Percentiles rank a stretch among this genome's conserved stretches.
phyloP scores from a whole-genome alignment of 2,888 invertebrate species.

The Sarcophaga variegata region DNA sequence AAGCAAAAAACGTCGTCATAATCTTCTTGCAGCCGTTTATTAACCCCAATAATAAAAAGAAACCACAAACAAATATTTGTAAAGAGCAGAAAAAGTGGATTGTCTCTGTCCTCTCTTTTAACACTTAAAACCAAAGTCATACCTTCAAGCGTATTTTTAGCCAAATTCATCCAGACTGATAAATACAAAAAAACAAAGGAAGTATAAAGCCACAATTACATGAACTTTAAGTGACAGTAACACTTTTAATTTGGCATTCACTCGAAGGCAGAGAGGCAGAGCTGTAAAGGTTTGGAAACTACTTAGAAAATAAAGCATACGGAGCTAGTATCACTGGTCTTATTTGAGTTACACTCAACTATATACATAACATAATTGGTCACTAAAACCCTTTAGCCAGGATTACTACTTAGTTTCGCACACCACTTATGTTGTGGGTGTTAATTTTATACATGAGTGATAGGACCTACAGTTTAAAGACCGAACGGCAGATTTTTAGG shows the following conservation, averaged over 20 bases:
- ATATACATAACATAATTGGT: too few relatives aligned
- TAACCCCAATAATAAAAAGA: constrained; percentile 37
- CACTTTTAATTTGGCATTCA: constrained; percentile 21
- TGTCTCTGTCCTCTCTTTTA: background rate
- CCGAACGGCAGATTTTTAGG: too few relatives aligned
- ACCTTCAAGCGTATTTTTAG: constrained; percentile 17
- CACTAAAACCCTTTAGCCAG: too few relatives aligned
- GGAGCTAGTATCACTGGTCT: too few relatives aligned
- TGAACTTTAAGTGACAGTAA: constrained; percentile 15
- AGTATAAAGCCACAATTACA: constrained; percentile 17
- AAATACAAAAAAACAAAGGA: constrained; percentile 12
- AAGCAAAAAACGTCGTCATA: constrained; percentile 13
- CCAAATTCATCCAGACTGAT: background rate
- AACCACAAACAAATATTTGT: constrained; percentile 49
- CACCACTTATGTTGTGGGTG: too few relatives aligned
- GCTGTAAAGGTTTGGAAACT: background rate
- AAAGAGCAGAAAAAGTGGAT: constrained; percentile 1
- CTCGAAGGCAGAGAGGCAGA: background rate
- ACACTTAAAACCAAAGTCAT: constrained; percentile 21
- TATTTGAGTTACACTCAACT: too few relatives aligned
- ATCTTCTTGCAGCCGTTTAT: constrained; percentile 46
- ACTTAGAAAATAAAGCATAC: too few relatives aligned
- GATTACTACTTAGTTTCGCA: too few relatives aligned
- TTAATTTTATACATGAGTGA: too few relatives aligned
- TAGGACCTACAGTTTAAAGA: too few relatives aligned